Evolutionary conservation across 53 echinoderm and acorn worm genomes (phyloP).

Genomic region (Glandiceps talaboti): DNA sequence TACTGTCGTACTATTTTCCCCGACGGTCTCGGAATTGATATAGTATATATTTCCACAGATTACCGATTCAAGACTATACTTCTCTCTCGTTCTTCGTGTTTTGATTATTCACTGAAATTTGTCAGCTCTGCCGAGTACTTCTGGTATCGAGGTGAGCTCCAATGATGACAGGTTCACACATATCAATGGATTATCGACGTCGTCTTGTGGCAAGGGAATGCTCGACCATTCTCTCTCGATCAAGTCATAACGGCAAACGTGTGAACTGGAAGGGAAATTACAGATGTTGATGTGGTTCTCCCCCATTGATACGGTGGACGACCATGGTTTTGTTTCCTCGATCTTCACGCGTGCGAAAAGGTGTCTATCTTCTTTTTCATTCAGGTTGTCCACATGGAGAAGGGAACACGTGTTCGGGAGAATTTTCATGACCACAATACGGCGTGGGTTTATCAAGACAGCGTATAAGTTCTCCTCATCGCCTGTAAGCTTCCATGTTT

Average conservation of each 20-base stretch:
- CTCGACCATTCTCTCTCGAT: not conserved
- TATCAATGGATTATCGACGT: not conserved
- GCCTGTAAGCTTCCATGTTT: not conserved
- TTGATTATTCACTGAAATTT: too few relatives aligned
- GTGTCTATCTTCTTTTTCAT: not conserved
- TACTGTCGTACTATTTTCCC: too few relatives aligned
- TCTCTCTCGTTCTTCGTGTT: too few relatives aligned
- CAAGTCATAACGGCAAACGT: not conserved
- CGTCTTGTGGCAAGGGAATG: not conserved
- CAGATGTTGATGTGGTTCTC: not conserved
- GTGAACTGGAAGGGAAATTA: not conserved
- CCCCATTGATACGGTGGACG: not conserved
- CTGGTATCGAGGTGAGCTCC: not conserved
- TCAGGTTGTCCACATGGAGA: not conserved
- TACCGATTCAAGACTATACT: too few relatives aligned
- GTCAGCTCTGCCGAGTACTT: too few relatives aligned
- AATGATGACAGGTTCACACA: not conserved
- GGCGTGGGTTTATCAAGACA: not conserved
- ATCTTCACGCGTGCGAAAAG: not conserved
- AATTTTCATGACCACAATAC: not conserved
- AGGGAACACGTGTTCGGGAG: not conserved
- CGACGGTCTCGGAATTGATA: too few relatives aligned
- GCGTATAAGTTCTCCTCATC: not conserved
- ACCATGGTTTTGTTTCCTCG: not conserved
- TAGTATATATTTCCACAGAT: too few relatives aligned